Evolutionary conservation across 2,113 vertebrate species (phyloP).

Genomic region (Microcebus jonahi): DNA sequence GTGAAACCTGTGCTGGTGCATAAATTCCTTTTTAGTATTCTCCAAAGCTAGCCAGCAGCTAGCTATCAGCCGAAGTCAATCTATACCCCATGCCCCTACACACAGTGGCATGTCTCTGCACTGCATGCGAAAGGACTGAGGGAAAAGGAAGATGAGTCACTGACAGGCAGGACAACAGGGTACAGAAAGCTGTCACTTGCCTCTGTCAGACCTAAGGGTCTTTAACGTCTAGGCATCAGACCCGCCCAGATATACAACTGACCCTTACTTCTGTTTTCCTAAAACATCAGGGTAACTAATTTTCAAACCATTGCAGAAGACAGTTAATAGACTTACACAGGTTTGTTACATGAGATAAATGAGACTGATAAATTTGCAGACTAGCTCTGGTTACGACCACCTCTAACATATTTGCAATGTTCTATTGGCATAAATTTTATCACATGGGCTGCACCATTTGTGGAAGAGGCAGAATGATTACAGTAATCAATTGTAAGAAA

Average conservation of each 20-base stretch:
- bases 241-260: background rate
- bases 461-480: background rate
- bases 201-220: background rate
- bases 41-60: conserved; percentile 56
- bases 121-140: background rate
- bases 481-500: background rate
- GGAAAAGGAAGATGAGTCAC: background rate
- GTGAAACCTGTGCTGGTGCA: conserved; percentile 55
- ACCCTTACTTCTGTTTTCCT: background rate
- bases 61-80: conserved; percentile 37
- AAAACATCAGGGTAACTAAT: background rate
- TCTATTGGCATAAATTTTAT: background rate
- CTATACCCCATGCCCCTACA: background rate
- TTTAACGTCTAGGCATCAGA: background rate
- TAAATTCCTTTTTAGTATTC: conserved; percentile 72
- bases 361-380: background rate
- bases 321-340: background rate
- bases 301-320: background rate
- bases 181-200: background rate
- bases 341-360: background rate
- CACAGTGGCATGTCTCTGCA: background rate
- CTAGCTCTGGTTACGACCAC: background rate
- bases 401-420: background rate
- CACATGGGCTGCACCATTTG: background rate
- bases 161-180: background rate